These are phyloP conservation scores for Chalcosyrphus nemorum DNA, from an alignment of 2,888 invertebrate genomes.

Conservation along the genomic window DNA sequence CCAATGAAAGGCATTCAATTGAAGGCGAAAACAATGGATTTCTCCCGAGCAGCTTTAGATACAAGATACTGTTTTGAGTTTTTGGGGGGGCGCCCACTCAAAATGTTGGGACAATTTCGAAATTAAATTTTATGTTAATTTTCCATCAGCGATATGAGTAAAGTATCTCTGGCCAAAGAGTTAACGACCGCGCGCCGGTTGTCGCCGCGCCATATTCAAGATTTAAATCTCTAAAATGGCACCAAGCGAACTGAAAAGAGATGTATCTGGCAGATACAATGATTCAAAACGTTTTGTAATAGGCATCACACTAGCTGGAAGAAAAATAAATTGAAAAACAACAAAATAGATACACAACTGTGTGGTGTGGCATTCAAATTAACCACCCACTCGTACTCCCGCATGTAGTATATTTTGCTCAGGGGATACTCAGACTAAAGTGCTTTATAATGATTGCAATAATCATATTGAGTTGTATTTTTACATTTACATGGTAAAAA, in stretches of 20 bases:
- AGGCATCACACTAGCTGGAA: slow-evolving; percentile 4
- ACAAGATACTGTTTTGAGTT: neutral
- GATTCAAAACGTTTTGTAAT: slow-evolving; percentile 61
- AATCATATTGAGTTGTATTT: slow-evolving; percentile 61
- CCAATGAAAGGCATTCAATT: slow-evolving; percentile 6
- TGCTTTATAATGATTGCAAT: slow-evolving; percentile 33
- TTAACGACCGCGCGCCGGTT: slow-evolving; percentile 59
- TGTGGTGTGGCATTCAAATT: slow-evolving; percentile 50
- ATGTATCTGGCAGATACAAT: slow-evolving; percentile 44
- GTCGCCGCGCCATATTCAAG: slow-evolving; percentile 42
- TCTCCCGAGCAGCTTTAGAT: neutral
- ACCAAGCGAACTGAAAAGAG: slow-evolving; percentile 12
- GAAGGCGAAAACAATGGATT: neutral
- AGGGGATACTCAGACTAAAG: neutral
- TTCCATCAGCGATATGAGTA: neutral
- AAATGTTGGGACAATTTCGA: slow-evolving; percentile 38
- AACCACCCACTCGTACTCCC: slow-evolving; percentile 47
- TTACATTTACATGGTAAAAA: slow-evolving; percentile 30
- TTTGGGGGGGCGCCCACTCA: slow-evolving; percentile 42
- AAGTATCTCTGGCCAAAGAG: slow-evolving; percentile 20
- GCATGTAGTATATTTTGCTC: neutral
- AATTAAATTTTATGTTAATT: slow-evolving; percentile 66
- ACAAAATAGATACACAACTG: slow-evolving; percentile 44
- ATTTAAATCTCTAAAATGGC: slow-evolving; percentile 56
- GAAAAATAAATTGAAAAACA: slow-evolving; percentile 40